Evolutionary conservation across 2,797 vertebrate species (phyloP).

Genomic region (Naso thynnoides): DNA sequence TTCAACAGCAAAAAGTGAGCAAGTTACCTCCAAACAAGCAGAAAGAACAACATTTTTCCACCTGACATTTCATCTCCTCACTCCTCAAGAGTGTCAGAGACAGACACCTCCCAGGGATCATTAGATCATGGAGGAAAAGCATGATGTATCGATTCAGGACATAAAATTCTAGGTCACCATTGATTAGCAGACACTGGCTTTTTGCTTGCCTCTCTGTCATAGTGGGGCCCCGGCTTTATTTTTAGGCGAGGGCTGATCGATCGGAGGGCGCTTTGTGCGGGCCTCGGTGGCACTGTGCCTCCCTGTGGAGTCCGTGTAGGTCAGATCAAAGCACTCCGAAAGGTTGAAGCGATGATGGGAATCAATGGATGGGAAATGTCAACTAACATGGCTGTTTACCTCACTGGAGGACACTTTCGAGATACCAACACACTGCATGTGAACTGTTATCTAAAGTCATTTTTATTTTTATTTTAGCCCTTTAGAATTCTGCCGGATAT

Average conservation of each 20-base stretch:
- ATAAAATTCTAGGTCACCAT: conserved; percentile 75
- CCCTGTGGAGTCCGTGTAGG: conserved; percentile 67
- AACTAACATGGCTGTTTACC: conserved; percentile 68
- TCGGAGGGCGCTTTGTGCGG: conserved; percentile 61
- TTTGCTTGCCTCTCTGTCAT: conserved; percentile 56
- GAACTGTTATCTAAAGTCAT: conserved; percentile 27
- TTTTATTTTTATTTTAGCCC: conserved; percentile 26
- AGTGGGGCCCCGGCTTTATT: conserved; percentile 60
- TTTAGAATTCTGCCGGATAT: conserved; percentile 14
- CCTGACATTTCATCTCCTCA: conserved; percentile 54
- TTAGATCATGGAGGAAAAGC: conserved; percentile 66
- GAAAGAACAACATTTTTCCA: conserved; percentile 27
- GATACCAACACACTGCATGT: conserved; percentile 28
- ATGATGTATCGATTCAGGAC: conserved; percentile 65
- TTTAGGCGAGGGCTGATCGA: conserved; percentile 73
- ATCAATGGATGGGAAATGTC: conserved; percentile 82
- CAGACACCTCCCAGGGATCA: conserved; percentile 58
- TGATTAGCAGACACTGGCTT: conserved; percentile 69
- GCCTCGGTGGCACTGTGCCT: conserved; percentile 61
- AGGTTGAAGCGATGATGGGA: conserved; percentile 79
- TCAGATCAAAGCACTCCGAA: conserved; percentile 71
- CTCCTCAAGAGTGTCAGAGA: conserved; percentile 45
- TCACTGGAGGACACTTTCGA: conserved; percentile 42
- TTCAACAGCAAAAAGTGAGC: not conserved
- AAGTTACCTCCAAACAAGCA: not conserved